Conservation (phyloP, 2,888 invertebrate genomes). For the Nematopogon swammerdamellus region DNA sequence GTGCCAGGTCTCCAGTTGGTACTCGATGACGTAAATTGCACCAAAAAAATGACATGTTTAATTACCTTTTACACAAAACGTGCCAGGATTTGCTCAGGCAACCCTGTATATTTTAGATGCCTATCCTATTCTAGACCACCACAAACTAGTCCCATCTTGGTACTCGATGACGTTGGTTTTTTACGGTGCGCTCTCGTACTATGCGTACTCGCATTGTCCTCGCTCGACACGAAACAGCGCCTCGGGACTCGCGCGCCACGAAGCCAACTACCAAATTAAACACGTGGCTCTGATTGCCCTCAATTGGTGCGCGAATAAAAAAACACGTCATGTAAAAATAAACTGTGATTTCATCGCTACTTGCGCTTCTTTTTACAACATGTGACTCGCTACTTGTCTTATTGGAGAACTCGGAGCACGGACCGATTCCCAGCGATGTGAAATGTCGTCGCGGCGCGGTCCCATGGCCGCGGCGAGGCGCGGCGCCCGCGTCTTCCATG, state of each 20-base stretch:
- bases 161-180: too few species aligned
- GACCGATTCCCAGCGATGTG: constrained; percentile 42
- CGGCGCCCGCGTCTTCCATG: too few species aligned
- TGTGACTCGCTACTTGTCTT: constrained; percentile 46
- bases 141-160: too few species aligned
- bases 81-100: too few species aligned
- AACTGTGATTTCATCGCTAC: constrained; percentile 47
- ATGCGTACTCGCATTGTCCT: too few species aligned
- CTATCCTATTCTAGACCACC: too few species aligned
- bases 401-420: constrained; percentile 26
- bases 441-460: constrained; percentile 33
- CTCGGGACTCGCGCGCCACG: constrained; percentile 22
- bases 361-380: constrained; percentile 22
- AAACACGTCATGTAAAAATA: constrained; percentile 56
- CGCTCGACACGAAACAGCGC: constrained; percentile 13
- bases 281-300: constrained; percentile 55
- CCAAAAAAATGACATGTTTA: too few species aligned
- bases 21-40: too few species aligned
- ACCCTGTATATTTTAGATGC: too few species aligned
- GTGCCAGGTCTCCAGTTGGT: too few species aligned
- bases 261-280: constrained; percentile 34
- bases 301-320: constrained; percentile 57
- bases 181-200: too few species aligned
- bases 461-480: constrained; percentile 27
- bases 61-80: too few species aligned